A percentile compares a stretch with the other conserved stretches of the same genome.
phyloP scores from a whole-genome alignment of 2,888 invertebrate genomes.

The Eulithis testata region DNA sequence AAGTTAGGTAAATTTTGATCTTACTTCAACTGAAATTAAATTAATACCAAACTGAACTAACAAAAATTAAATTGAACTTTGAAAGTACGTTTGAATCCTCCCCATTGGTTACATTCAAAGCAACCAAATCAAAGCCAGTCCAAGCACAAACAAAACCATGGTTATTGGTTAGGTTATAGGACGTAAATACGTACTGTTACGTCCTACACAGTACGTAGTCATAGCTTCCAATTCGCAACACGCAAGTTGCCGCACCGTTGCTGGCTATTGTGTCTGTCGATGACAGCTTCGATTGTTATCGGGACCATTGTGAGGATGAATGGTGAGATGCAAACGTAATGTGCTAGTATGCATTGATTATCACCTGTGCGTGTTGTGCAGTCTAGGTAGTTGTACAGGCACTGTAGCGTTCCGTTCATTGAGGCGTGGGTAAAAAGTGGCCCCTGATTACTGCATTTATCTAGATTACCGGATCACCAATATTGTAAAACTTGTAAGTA shows the following conservation, averaged over 20 bases:
- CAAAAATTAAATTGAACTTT: no score
- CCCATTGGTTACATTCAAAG: neutral
- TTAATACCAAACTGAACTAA: no score
- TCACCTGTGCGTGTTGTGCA: neutral
- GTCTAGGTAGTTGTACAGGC: no score
- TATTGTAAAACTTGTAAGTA: no score
- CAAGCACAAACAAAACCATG: neutral
- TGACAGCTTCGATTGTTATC: slow-evolving; percentile 46
- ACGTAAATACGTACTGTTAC: neutral
- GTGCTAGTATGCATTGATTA: slow-evolving; percentile 7
- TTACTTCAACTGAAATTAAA: no score
- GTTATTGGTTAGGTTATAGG: neutral
- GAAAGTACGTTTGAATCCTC: no score
- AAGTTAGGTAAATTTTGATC: no score
- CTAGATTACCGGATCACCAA: no score
- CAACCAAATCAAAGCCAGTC: slow-evolving; percentile 14
- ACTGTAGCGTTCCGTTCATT: no score
- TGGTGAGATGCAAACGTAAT: slow-evolving; percentile 26
- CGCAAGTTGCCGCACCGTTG: slow-evolving; percentile 11
- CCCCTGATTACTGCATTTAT: no score
- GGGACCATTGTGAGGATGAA: slow-evolving; percentile 36
- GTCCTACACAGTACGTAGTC: neutral
- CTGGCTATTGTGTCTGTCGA: slow-evolving; percentile 31
- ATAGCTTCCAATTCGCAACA: slow-evolving; percentile 8
- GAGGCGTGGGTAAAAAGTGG: no score